Conservation (phyloP, 1,140 invertebrate species). For the Drosophila watanabei region DNA sequence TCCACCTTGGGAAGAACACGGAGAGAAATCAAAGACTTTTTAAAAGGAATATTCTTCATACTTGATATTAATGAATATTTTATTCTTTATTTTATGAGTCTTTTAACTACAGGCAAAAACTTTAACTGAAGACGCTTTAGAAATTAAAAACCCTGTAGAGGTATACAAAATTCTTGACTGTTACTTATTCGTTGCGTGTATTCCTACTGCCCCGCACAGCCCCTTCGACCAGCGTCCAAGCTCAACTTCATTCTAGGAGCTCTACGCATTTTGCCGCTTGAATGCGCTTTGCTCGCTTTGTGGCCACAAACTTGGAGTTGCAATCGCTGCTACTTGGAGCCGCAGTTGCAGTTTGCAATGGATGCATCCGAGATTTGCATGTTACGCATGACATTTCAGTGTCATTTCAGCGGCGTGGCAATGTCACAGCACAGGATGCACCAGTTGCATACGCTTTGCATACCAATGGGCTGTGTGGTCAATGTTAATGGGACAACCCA, state of each 20-base stretch:
- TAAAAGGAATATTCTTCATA: neutral
- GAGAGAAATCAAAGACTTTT: constrained; percentile 3
- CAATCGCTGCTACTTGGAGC: constrained; percentile 6
- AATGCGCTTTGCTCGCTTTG: constrained; percentile 60
- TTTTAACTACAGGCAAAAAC: neutral
- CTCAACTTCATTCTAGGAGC: constrained; percentile 20
- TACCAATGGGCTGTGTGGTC: constrained; percentile 49
- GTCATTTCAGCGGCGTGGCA: constrained; percentile 48
- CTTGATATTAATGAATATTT: neutral
- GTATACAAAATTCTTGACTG: neutral
- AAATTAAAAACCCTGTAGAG: neutral
- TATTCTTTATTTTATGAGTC: neutral
- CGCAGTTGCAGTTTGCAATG: constrained; percentile 18
- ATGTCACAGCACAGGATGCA: constrained; percentile 80
- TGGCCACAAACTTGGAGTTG: constrained; percentile 31
- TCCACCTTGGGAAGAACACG: constrained; percentile 19
- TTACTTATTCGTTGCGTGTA: constrained; percentile 18
- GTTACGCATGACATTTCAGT: constrained; percentile 81
- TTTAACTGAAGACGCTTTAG: too few relatives aligned
- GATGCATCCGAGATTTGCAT: constrained; percentile 64
- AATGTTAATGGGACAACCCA: constrained; percentile 38
- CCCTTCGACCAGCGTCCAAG: constrained; percentile 3
- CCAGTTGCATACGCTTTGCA: constrained; percentile 76
- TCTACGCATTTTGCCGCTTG: constrained; percentile 75
- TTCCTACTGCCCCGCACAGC: constrained; percentile 14